Percentiles rank a stretch among this genome's conserved stretches.
Conservation (phyloP, 1,140 invertebrate species). For the Drosophila azteca region DNA sequence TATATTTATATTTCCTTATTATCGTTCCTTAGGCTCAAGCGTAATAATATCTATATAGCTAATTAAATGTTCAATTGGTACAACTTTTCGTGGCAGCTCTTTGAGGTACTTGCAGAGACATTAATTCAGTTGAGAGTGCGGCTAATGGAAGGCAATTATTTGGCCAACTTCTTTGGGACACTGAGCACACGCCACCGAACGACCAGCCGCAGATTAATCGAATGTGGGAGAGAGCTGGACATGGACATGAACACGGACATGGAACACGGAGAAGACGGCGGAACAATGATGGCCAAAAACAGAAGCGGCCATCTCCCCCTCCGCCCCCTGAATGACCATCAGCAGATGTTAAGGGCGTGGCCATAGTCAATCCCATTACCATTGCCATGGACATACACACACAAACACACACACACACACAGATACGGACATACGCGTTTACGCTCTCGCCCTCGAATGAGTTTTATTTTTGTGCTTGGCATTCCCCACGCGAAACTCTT, state of each 20-base stretch:
- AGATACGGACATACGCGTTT: neutral
- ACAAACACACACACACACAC: neutral
- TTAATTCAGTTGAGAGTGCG: slow-evolving; percentile 40
- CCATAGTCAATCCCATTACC: slow-evolving; percentile 56
- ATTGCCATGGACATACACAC: slow-evolving; percentile 10
- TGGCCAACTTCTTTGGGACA: slow-evolving; percentile 36
- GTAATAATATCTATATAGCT: slow-evolving; percentile 4
- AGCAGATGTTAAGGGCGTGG: slow-evolving; percentile 51
- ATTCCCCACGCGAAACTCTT: slow-evolving; percentile 77
- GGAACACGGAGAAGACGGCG: neutral
- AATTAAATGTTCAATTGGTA: slow-evolving; percentile 32
- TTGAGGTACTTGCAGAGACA: slow-evolving; percentile 37
- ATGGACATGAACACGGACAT: neutral
- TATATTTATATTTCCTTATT: too few relatives aligned
- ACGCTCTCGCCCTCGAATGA: slow-evolving; percentile 50
- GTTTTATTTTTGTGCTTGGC: slow-evolving; percentile 61
- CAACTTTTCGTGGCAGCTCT: slow-evolving; percentile 2
- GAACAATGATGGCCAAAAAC: neutral
- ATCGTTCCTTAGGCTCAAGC: too few relatives aligned
- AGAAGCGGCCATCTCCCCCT: neutral
- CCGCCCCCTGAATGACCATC: slow-evolving; percentile 41
- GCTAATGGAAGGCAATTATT: slow-evolving; percentile 65
- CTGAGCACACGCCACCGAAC: neutral
- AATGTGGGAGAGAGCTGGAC: slow-evolving; percentile 15
- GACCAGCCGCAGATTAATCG: slow-evolving; percentile 31